Conservation (phyloP, 2,113 vertebrate species). For the Pangasianodon gigas region DNA sequence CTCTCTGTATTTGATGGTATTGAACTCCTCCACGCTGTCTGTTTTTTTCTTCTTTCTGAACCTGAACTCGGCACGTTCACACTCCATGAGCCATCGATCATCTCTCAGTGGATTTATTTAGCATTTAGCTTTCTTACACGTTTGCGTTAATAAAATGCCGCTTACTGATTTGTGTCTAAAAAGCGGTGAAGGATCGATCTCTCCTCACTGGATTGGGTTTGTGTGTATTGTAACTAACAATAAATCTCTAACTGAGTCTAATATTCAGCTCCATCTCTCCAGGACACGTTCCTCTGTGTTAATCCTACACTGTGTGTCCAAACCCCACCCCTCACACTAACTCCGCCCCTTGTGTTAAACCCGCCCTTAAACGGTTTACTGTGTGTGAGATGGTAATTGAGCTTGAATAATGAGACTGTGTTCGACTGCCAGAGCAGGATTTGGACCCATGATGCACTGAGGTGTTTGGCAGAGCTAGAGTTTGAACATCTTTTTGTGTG, state of each 20-base stretch:
- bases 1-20: neutral
- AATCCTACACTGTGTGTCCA: neutral
- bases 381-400: neutral
- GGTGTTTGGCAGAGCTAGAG: neutral
- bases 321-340: neutral
- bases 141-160: neutral
- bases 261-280: neutral
- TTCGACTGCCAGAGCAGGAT: neutral
- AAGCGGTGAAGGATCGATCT: neutral
- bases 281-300: neutral
- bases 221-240: neutral
- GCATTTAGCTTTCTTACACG: neutral
- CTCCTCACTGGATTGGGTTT: neutral
- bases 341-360: neutral
- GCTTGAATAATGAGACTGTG: neutral
- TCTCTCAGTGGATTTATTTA: slow-evolving; percentile 10
- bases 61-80: neutral
- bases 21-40: neutral
- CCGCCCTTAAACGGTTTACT: neutral
- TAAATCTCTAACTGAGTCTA: neutral
- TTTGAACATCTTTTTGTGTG: neutral
- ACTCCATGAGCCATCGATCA: neutral
- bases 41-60: neutral
- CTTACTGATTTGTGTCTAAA: neutral
- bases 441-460: neutral